Base-by-base conservation (phyloP, 1,140 invertebrate species). In the Sarcophaga bullata region DNA sequence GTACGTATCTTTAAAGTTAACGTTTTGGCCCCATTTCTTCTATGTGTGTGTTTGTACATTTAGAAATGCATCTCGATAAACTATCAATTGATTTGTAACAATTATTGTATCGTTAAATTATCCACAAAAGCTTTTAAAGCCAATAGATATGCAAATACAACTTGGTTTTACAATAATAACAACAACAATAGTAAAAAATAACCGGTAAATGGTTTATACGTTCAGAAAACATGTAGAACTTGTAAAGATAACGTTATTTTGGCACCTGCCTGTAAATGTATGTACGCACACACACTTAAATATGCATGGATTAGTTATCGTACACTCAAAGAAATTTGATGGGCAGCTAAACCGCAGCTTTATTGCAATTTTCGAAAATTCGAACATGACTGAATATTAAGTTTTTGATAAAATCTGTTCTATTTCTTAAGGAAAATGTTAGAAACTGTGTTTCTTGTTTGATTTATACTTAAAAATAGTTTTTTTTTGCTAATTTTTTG, bases 11-110 rank as follows among this genome's bases (percentile, higher is more conserved):
- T 68, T 19, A 68, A 68, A n/a, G 62, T n/a, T 68, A 68, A 25
- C n/a, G 8, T 25, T 19, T 7, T n/a, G 8, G 6, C n/a, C 62
- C 62, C 62, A n/a, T 19, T 1, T 19, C 8, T 19, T 17, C 0
- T 8, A 6, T 37, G 25, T 37, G 25, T 37, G 25, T 37, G 25
- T 37, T 2, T 37, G 25, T 1, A 37, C 25, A 37, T 37, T 37
- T 37, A 37, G 25, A 37, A 37, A 37, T 37, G 25, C 25, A 37
- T 72, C 9, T 50, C 50, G 48, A 78, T 78, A 78, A 78, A 78
- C 75, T 78, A 78, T 50, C 75, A 78, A 78, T 78, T 78, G 75
- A 78, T 78, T 78, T 78, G 75, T 78, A 78, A 78, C 75, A 78
- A 78, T 78, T 78, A 78, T 37, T 78, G 75, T 78, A 19, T 19